Conservation (phyloP, 2,797 vertebrate species). For the Gymnoscopelus microlampas region DNA sequence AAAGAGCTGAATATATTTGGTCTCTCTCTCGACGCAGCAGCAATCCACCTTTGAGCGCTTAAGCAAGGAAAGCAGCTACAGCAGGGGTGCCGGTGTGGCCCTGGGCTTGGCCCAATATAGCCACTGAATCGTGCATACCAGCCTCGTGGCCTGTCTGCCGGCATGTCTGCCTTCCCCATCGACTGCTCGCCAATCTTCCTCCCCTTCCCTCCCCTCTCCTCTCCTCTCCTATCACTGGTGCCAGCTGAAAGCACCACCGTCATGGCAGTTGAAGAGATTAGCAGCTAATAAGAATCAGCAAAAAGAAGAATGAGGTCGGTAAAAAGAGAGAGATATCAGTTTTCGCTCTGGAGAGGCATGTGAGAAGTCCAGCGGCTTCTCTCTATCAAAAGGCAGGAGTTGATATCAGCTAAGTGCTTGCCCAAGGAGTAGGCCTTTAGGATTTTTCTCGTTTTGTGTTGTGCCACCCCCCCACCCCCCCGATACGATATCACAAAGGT, state of each 20-base stretch:
- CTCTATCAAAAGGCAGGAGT: neutral
- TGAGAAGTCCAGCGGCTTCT: neutral
- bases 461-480: neutral
- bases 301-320: neutral
- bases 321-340: neutral
- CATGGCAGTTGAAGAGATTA: conserved; percentile 36
- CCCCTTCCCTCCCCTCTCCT: conserved; percentile 22
- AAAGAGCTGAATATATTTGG: neutral
- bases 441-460: neutral
- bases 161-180: conserved; percentile 10
- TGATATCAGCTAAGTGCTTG: conserved; percentile 4
- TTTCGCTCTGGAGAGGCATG: neutral
- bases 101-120: conserved; percentile 56
- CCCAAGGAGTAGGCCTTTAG: neutral
- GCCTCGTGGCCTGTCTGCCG: conserved; percentile 25
- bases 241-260: neutral
- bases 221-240: conserved; percentile 34
- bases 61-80: neutral
- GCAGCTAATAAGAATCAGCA: conserved; percentile 17
- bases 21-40: neutral
- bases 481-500: neutral
- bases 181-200: conserved; percentile 8
- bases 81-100: conserved; percentile 32
- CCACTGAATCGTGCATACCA: conserved; percentile 26
- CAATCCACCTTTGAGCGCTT: conserved; percentile 26